A percentile compares a stretch with the other conserved stretches of the same genome.
phyloP scores from a whole-genome alignment of 2,888 invertebrate genomes.

The Cephonodes hylas region DNA sequence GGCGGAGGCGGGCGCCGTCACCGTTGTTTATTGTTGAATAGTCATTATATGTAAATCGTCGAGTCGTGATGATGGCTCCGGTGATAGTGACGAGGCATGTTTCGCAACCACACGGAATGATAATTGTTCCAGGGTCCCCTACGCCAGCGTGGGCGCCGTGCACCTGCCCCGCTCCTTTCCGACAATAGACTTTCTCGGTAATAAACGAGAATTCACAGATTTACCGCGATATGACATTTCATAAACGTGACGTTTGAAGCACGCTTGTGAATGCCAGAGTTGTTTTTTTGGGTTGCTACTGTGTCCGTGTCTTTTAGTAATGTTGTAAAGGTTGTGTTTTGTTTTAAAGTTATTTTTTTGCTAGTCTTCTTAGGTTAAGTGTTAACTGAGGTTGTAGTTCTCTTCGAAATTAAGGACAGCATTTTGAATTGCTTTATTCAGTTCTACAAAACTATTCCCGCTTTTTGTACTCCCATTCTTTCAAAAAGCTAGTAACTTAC shows the following conservation, averaged over 20 bases:
- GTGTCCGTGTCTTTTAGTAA: background rate
- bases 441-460: too few relatives aligned
- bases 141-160: slow-evolving; percentile 46
- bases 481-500: too few relatives aligned
- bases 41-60: slow-evolving; percentile 80
- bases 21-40: slow-evolving; percentile 76
- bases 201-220: slow-evolving; percentile 50
- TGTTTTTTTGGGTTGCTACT: slow-evolving; percentile 24
- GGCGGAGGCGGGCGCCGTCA: slow-evolving; percentile 54
- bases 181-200: slow-evolving; percentile 55
- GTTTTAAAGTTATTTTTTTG: background rate
- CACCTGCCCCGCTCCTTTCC: slow-evolving; percentile 57
- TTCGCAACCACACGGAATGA: slow-evolving; percentile 75
- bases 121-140: slow-evolving; percentile 60
- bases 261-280: slow-evolving; percentile 54
- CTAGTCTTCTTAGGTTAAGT: background rate
- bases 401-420: too few relatives aligned
- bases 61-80: slow-evolving; percentile 76
- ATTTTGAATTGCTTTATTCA: too few relatives aligned
- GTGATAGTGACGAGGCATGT: slow-evolving; percentile 78
- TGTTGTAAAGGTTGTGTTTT: background rate
- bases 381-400: too few relatives aligned
- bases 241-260: slow-evolving; percentile 72
- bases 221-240: slow-evolving; percentile 66
- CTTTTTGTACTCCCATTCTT: too few relatives aligned